These are phyloP conservation scores for Amiota minor DNA, from an alignment of 2,888 invertebrate species.

Conservation along the genomic window DNA sequence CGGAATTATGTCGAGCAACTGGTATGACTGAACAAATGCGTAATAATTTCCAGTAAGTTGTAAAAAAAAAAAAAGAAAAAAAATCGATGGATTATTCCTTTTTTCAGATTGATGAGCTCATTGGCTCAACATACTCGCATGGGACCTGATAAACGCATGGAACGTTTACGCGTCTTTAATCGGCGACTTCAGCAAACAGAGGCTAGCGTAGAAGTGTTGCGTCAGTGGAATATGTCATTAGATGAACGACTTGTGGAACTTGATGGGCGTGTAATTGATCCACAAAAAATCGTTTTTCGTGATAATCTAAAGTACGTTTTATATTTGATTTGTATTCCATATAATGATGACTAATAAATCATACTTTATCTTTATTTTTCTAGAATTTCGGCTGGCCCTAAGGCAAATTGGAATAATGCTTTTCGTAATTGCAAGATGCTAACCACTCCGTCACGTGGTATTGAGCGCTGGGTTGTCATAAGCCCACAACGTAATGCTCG, in stretches of 20 bases:
- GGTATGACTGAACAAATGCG: slow-evolving; percentile 84
- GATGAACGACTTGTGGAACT: slow-evolving; percentile 78
- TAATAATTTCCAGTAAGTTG: slow-evolving; percentile 77
- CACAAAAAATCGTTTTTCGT: slow-evolving; percentile 79
- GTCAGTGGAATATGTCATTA: slow-evolving; percentile 82
- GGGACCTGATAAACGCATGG: slow-evolving; percentile 81
- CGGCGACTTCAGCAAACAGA: slow-evolving; percentile 76
- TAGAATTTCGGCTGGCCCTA: slow-evolving; percentile 74
- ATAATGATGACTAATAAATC: not conserved
- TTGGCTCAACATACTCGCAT: slow-evolving; percentile 85
- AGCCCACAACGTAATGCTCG: slow-evolving; percentile 57
- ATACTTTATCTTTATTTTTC: too few relatives aligned
- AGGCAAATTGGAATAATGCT: slow-evolving; percentile 85
- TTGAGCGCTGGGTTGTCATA: slow-evolving; percentile 74
- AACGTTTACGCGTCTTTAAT: slow-evolving; percentile 81
- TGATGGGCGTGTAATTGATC: slow-evolving; percentile 79
- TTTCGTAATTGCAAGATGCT: slow-evolving; percentile 76
- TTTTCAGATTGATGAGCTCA: slow-evolving; percentile 77
- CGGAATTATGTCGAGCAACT: slow-evolving; percentile 89
- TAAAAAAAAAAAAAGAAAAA: too few relatives aligned
- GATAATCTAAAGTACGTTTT: slow-evolving; percentile 59
- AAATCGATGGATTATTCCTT: not conserved
- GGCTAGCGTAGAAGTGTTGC: slow-evolving; percentile 77
- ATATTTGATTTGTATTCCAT: not conserved
- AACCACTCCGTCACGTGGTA: slow-evolving; percentile 63